phyloP scores from a whole-genome alignment of 2,797 vertebrate species.

The Notamacropus eugenii region DNA sequence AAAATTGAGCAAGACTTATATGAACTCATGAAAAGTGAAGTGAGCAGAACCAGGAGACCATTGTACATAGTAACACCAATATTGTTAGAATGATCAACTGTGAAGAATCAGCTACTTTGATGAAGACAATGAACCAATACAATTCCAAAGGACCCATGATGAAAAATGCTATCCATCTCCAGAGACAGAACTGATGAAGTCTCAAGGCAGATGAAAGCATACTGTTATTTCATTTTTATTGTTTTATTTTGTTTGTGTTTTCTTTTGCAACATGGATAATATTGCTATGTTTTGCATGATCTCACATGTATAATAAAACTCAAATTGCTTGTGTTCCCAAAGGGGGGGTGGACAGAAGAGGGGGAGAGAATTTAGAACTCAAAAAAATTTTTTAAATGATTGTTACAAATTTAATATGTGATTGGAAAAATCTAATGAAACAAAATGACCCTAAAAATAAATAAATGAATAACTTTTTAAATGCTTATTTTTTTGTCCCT shows the following conservation, averaged over 20 bases:
- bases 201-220: not conserved
- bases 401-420: not conserved
- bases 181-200: not conserved
- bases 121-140: not conserved
- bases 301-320: not conserved
- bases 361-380: not conserved
- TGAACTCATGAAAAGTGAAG: not conserved
- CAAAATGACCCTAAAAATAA: not conserved
- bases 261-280: not conserved
- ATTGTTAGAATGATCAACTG: not conserved
- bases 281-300: not conserved
- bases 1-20: not conserved
- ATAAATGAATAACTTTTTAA: no score
- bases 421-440: not conserved
- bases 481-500: not conserved
- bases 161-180: not conserved
- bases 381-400: not conserved
- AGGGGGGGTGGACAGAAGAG: not conserved
- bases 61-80: not conserved
- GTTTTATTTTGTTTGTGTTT: not conserved
- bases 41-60: not conserved
- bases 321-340: not conserved
- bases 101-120: not conserved
- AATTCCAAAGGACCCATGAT: not conserved
- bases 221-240: not conserved